Evolutionary conservation across 2,797 vertebrate genomes (phyloP).

Genomic region (Amazonetta brasiliensis): DNA sequence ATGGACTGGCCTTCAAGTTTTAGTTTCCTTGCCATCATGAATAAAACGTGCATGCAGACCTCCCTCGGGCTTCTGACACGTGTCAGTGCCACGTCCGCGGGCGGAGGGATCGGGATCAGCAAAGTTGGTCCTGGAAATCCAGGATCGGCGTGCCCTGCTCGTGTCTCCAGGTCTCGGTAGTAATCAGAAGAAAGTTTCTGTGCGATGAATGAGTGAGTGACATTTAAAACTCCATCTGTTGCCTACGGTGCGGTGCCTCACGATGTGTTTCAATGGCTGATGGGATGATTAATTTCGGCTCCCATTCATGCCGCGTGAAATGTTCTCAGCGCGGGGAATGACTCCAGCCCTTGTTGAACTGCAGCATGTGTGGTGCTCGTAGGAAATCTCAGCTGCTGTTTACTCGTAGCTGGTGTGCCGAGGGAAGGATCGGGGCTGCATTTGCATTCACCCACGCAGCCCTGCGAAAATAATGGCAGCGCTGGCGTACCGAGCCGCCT

Average conservation of each 20-base stretch:
- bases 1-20: not conserved
- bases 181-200: slow-evolving; percentile 2
- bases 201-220: slow-evolving; percentile 39
- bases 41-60: not conserved
- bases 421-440: not conserved
- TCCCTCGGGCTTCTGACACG: not conserved
- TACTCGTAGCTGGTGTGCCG: not conserved
- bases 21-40: accelerated
- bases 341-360: slow-evolving; percentile 22
- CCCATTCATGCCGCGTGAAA: slow-evolving; percentile 45
- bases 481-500: not conserved
- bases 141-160: not conserved
- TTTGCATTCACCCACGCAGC: not conserved
- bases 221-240: slow-evolving; percentile 59
- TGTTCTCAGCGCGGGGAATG: not conserved
- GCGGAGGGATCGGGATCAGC: not conserved
- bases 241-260: not conserved
- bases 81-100: not conserved
- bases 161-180: not conserved
- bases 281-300: slow-evolving; percentile 41
- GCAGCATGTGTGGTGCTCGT: not conserved
- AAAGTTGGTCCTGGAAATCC: not conserved
- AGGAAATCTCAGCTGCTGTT: slow-evolving; percentile 27
- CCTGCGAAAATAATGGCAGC: not conserved
- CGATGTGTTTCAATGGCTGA: slow-evolving; percentile 8